Conservation (phyloP, 2,113 vertebrate genomes). For the Eolophus roseicapilla region DNA sequence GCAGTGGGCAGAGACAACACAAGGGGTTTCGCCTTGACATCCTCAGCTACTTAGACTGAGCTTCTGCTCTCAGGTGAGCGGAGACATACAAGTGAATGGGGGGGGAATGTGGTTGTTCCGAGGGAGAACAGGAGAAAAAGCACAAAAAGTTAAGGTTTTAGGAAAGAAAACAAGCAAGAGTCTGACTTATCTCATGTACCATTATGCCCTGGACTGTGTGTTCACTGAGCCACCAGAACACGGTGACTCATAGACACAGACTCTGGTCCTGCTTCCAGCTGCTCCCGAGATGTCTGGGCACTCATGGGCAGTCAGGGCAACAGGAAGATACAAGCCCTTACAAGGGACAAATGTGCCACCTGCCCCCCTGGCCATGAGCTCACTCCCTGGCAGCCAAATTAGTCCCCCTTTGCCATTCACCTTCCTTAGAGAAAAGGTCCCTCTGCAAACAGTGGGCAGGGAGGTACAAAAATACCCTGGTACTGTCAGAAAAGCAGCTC, state of each 20-base stretch:
- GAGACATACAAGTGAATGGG: not conserved
- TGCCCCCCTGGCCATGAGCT: too few relatives aligned
- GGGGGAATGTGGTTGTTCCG: fast-evolving
- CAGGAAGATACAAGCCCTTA: not conserved
- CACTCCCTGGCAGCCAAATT: not conserved
- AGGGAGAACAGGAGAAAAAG: not conserved
- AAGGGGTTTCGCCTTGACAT: not conserved
- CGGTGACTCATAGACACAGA: not conserved
- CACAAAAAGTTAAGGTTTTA: not conserved
- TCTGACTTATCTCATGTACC: not conserved
- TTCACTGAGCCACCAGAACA: not conserved
- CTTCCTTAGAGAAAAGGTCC: not conserved
- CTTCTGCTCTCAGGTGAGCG: not conserved
- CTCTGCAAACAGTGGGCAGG: not conserved
- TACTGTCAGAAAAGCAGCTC: not conserved
- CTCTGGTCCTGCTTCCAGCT: not conserved
- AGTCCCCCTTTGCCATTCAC: not conserved
- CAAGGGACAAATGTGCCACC: not conserved
- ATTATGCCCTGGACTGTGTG: not conserved
- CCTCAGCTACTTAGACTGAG: not conserved
- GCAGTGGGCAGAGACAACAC: not conserved
- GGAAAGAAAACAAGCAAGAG: not conserved
- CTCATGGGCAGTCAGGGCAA: not conserved
- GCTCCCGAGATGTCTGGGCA: not conserved
- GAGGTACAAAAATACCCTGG: not conserved